Conservation (phyloP, 1,140 invertebrate species). For the Lepidurus arcticus region DNA sequence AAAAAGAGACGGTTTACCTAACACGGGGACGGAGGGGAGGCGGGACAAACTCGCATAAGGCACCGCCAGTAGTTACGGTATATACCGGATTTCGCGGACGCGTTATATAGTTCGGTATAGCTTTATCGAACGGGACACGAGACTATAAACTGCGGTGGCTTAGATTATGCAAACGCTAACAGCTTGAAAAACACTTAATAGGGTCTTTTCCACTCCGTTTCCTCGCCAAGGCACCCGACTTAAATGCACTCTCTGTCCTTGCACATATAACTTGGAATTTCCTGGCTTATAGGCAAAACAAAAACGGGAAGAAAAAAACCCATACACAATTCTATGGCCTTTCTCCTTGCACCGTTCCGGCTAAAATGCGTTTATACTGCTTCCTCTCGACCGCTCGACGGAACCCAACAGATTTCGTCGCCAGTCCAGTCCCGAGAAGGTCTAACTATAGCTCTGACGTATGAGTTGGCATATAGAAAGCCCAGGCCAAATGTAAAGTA, state of each 20-base stretch:
- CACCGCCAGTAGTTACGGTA: not conserved
- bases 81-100: not conserved
- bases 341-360: not conserved
- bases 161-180: slow-evolving; percentile 14
- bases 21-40: not conserved
- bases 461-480: not conserved
- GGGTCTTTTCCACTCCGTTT: not conserved
- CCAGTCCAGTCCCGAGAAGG: not conserved
- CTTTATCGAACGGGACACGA: slow-evolving; percentile 12
- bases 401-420: not conserved
- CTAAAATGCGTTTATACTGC: not conserved
- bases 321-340: not conserved
- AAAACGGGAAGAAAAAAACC: not conserved
- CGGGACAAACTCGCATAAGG: not conserved
- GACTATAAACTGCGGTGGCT: slow-evolving; percentile 15
- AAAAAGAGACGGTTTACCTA: not conserved
- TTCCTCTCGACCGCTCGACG: not conserved
- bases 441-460: slow-evolving; percentile 21
- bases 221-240: not conserved
- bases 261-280: not conserved
- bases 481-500: not conserved
- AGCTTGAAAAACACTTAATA: slow-evolving; percentile 16
- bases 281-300: not conserved
- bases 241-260: not conserved
- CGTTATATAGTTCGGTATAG: slow-evolving; percentile 10